Percentiles rank a stretch among this genome's conserved stretches.
Conservation (phyloP, 92 coral and sea anemone genomes). For the Montipora capitata region DNA sequence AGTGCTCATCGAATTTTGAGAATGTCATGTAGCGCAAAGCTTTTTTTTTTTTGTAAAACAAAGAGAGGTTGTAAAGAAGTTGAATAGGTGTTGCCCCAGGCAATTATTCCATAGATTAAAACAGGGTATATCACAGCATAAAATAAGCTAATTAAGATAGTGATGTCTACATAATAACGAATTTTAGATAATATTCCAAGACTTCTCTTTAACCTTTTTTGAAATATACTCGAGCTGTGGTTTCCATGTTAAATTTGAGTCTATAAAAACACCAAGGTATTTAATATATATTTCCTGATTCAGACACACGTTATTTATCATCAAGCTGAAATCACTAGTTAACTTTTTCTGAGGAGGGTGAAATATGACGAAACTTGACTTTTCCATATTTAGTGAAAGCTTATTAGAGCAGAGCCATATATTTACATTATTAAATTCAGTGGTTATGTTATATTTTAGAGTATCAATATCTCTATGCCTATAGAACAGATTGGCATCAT, state of each 20-base stretch:
- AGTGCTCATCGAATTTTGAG: too few relatives aligned
- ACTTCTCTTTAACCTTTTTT: background rate
- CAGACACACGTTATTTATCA: background rate
- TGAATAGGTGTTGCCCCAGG: background rate
- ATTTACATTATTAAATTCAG: background rate
- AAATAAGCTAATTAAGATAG: too few relatives aligned
- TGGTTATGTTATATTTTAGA: background rate
- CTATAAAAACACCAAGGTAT: conserved; percentile 1
- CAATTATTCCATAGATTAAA: too few relatives aligned
- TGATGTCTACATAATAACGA: background rate
- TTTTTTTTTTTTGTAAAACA: background rate
- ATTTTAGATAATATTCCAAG: background rate
- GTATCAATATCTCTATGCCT: conserved; percentile 12
- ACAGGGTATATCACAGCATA: too few relatives aligned
- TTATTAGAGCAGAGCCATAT: background rate
- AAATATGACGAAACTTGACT: too few relatives aligned
- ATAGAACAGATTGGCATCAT: conserved; percentile 24
- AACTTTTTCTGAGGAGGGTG: background rate
- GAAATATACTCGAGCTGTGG: background rate
- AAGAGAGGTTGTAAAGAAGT: background rate
- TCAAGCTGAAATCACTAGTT: too few relatives aligned
- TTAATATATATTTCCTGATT: background rate
- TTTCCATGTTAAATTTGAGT: background rate
- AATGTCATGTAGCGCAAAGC: background rate
- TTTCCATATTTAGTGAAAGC: background rate